A percentile compares a stretch with the other conserved stretches of the same genome.
phyloP scores from a whole-genome alignment of 2,113 vertebrate species.

The Sterrhoptilus dennistouni region DNA sequence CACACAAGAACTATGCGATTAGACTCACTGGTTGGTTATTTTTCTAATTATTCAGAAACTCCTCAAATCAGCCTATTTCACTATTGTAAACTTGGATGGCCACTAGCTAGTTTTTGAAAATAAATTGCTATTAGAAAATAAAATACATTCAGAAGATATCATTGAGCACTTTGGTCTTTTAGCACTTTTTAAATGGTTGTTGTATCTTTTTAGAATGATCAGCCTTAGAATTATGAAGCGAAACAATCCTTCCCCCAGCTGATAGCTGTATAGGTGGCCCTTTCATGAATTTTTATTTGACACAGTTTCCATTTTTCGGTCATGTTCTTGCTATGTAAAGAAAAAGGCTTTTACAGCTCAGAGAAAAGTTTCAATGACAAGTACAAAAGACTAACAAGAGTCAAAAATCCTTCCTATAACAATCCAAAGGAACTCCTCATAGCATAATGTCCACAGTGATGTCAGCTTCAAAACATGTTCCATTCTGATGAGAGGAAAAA shows the following conservation, averaged over 20 bases:
- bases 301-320: background rate
- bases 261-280: background rate
- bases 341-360: background rate
- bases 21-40: background rate
- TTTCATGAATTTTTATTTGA: slow-evolving; percentile 40
- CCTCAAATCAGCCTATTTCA: background rate
- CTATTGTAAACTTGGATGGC: background rate
- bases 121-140: background rate
- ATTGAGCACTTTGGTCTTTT: background rate
- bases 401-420: slow-evolving; percentile 43
- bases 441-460: slow-evolving; percentile 43
- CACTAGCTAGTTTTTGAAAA: slow-evolving; percentile 17
- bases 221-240: background rate
- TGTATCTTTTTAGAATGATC: slow-evolving; percentile 6
- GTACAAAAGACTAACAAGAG: slow-evolving; percentile 47
- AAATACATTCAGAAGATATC: background rate
- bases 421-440: slow-evolving; percentile 52
- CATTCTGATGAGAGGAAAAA: slow-evolving; percentile 66
- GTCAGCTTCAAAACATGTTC: slow-evolving; percentile 61
- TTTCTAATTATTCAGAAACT: background rate
- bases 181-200: background rate
- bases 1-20: background rate
- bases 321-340: background rate
- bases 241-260: background rate
- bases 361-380: slow-evolving; percentile 57